Evolutionary conservation across 53 echinoderm and acorn worm species (phyloP).

Genomic region (Henricia sp.): DNA sequence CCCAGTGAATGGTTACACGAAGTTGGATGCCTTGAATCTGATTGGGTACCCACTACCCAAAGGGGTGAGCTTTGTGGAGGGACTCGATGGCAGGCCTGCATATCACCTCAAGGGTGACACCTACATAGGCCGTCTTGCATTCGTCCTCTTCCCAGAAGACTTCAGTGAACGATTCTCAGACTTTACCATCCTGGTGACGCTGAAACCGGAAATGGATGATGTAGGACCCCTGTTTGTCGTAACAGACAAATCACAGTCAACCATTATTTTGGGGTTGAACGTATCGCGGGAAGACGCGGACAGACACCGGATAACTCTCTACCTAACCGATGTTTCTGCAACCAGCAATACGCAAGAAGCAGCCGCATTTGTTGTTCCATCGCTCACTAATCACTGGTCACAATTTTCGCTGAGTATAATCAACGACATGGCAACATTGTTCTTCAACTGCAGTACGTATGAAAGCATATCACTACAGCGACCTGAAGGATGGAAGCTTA

Average conservation of each 20-base stretch:
- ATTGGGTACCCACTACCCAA: conserved; percentile 90
- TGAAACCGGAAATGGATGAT: conserved; percentile 76
- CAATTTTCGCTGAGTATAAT: conserved; percentile 80
- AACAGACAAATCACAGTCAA: conserved; percentile 68
- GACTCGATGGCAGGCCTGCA: conserved; percentile 56
- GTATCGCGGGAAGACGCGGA: conserved; percentile 56
- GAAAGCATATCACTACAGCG: conserved; percentile 64
- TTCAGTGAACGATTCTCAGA: conserved; percentile 74
- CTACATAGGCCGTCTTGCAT: conserved; percentile 80
- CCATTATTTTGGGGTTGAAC: conserved; percentile 83
- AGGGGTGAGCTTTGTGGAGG: conserved; percentile 79
- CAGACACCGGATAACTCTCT: conserved; percentile 64
- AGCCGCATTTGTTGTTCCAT: conserved; percentile 77
- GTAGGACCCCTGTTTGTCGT: conserved; percentile 85
- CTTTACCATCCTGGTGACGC: conserved; percentile 82
- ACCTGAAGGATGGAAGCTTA: conserved; percentile 75
- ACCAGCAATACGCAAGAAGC: conserved; percentile 39
- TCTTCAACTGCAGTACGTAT: conserved; percentile 76
- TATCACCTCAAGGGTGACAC: conserved; percentile 67
- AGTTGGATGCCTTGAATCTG: conserved; percentile 53
- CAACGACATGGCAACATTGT: conserved; percentile 77
- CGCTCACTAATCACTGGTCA: conserved; percentile 81
- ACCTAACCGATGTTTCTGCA: conserved; percentile 68
- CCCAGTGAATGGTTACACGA: conserved; percentile 4
- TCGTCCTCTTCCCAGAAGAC: conserved; percentile 70